Evolutionary conservation across 92 coral and sea anemone genomes (phyloP).

Genomic region (Paramuricea clavata): DNA sequence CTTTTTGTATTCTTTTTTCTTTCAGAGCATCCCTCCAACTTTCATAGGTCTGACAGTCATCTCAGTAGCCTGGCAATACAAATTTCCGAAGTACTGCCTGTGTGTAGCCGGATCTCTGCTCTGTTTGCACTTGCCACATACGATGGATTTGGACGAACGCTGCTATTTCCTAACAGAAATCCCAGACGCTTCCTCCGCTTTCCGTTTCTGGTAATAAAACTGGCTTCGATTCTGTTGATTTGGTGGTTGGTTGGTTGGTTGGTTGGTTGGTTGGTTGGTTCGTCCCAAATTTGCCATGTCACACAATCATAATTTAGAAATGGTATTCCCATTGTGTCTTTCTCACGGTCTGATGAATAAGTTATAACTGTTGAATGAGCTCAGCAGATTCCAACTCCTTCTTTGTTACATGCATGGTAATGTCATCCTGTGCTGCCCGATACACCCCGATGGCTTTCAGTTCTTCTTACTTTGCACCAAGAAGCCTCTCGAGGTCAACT

Average conservation of each 20-base stretch:
- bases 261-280: no score
- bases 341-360: no score
- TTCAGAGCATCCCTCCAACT: slow-evolving; percentile 41
- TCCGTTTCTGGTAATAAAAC: slow-evolving; percentile 7
- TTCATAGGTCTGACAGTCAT: slow-evolving; percentile 46
- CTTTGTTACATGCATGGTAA: no score
- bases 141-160: neutral
- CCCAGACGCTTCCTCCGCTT: neutral
- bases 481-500: slow-evolving; percentile 56
- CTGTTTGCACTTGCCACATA: slow-evolving; percentile 43
- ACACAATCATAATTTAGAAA: no score
- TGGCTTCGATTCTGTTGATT: slow-evolving; percentile 13
- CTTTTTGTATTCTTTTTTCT: slow-evolving; percentile 1
- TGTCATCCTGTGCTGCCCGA: no score
- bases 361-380: no score
- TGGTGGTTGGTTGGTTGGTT: no score
- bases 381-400: no score
- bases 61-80: slow-evolving; percentile 34
- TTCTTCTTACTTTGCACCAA: no score
- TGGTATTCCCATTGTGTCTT: no score
- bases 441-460: no score
- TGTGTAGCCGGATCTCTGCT: slow-evolving; percentile 52
- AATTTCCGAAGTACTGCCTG: slow-evolving; percentile 63
- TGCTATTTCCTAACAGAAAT: neutral
- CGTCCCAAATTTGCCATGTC: no score